Evolutionary conservation across 2,888 invertebrate species (phyloP), one percentile per base, ranked within the genome.

Genomic region (Cryptophagus acutangulus): DNA sequence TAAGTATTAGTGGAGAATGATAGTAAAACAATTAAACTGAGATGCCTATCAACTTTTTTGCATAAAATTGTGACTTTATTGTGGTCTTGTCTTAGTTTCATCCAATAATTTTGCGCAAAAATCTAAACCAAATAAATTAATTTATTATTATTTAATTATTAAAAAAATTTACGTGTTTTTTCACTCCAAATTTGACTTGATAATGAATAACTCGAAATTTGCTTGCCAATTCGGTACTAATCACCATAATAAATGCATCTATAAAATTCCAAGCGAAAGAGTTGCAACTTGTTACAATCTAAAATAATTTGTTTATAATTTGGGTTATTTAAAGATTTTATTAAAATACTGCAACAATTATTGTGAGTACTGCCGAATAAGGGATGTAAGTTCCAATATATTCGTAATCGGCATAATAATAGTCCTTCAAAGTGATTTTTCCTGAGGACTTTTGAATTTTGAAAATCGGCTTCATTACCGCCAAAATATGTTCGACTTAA

Each of bases 401-500:
- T 3, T 36, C 33, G 33, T 24, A 45, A 16, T 45, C 45, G 3
- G 28, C 31, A 14, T 10, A 5, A 28, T 41, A 45, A 36, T 45
- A 45, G 17, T 38, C 17, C 17, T 44, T 29, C 25, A 40, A 13
- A 8, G 14, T 17, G 5, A 36, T 38, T 18, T 20, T 29, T 12
- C 41, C 39, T 2, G 17, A 28, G 24, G 28, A 2, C 24, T 17
- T 8, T 6, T 2, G 5, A 18, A 28, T 29, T 8, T 17, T 14
- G 3, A 36, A 20, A 4, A 45, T 36, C 1, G 41, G 38, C 3
- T 41, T 38, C 2, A 33, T 14, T 1, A 38, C 36, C 6, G 45
- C 45, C 25, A 45, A 28, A 10, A 24, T 38, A 29, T 45, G 45
- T 13, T 45, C 45, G 20, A 45, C 40, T 44, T 29, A 37, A 44